A percentile compares a stretch with the other conserved stretches of the same genome.
Evolutionary conservation across 2,113 vertebrate species (phyloP).

Genomic region (Garra rufa): DNA sequence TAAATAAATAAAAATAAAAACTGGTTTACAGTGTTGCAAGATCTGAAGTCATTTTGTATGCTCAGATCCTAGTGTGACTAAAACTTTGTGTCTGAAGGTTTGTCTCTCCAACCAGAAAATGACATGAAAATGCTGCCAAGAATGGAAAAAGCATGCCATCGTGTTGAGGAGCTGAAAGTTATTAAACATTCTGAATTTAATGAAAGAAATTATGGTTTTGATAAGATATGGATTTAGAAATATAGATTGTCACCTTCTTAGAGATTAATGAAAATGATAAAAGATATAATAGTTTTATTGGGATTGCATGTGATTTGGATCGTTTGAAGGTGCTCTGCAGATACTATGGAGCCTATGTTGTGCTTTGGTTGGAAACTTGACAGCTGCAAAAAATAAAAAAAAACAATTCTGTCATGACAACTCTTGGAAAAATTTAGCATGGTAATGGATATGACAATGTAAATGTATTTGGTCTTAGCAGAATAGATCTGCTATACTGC

Average conservation of each 20-base stretch:
- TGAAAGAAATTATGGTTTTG: not conserved
- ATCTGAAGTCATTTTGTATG: not conserved
- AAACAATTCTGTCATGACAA: no score
- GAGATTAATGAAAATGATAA: not conserved
- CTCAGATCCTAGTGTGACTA: not conserved
- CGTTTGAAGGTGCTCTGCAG: no score
- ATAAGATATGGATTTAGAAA: not conserved
- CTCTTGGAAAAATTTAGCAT: no score
- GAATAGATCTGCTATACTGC: no score
- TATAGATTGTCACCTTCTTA: not conserved
- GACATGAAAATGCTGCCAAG: not conserved
- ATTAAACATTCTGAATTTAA: slow-evolving; percentile 6
- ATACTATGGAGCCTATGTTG: no score
- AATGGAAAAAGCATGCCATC: not conserved
- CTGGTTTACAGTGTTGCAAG: not conserved
- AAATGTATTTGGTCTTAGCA: no score
- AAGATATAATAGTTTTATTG: no score
- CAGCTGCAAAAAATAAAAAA: no score
- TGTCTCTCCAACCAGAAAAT: not conserved
- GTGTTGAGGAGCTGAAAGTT: not conserved
- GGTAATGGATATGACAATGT: no score
- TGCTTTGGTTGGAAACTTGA: no score
- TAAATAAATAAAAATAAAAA: no score
- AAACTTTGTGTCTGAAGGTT: not conserved
- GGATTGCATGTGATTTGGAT: no score